A percentile compares a stretch with the other conserved stretches of the same genome.
These are phyloP conservation scores for Drosophila teissieri DNA, from an alignment of 1,140 invertebrate genomes.

Conservation along the genomic window DNA sequence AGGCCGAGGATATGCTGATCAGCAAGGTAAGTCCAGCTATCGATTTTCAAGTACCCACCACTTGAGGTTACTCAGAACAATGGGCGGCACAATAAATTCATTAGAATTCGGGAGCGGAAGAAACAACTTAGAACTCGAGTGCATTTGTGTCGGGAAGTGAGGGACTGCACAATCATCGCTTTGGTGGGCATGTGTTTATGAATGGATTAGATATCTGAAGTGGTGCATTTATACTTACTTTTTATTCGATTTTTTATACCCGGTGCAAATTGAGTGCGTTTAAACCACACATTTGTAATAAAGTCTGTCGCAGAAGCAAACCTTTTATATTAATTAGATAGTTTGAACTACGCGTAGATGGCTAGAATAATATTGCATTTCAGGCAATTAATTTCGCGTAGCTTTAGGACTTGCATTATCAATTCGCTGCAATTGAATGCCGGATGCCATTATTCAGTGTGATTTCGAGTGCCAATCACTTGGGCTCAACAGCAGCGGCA, in stretches of 20 bases:
- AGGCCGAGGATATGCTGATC: constrained; percentile 96
- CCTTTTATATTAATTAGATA: not conserved
- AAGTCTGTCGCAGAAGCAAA: not conserved
- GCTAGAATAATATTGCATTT: constrained; percentile 4
- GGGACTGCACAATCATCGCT: constrained; percentile 1
- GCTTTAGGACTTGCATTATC: not conserved
- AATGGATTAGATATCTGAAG: constrained; percentile 22
- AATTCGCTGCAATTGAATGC: constrained; percentile 1
- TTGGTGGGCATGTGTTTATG: constrained; percentile 4
- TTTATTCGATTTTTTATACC: not conserved
- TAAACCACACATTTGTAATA: not conserved
- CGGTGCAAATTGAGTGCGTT: too few relatives aligned
- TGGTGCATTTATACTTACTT: not conserved
- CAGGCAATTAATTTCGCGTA: not conserved
- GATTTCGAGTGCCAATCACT: constrained; percentile 35
- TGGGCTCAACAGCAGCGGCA: constrained; percentile 6
- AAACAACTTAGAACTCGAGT: constrained; percentile 25
- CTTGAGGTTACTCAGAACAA: constrained; percentile 10
- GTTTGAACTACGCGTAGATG: not conserved
- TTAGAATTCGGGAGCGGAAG: constrained; percentile 38
- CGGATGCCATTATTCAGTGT: constrained; percentile 15
- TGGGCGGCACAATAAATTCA: constrained; percentile 25
- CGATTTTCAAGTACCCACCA: not conserved
- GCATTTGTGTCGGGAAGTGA: constrained; percentile 23
- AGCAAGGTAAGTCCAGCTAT: constrained; percentile 93